Base-by-base conservation (phyloP, 1,140 invertebrate genomes). In the Plodia interpunctella region DNA sequence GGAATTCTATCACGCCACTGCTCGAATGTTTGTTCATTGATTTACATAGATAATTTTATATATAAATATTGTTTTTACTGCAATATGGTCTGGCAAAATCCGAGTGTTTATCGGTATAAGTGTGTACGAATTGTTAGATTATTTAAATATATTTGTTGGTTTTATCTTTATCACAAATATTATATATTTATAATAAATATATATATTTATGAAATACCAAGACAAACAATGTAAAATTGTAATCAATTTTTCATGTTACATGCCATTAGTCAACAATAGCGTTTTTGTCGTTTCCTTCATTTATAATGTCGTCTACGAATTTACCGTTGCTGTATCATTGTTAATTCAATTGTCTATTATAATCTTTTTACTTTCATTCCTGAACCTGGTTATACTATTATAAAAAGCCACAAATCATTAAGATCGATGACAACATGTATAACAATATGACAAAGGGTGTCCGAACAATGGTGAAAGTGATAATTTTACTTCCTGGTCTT, bases 1-100 rank as follows among this genome's bases (percentile, higher is more conserved):
- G 52, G 52, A 54, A 28, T 54, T 25, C 19, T 20, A 54, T 54
- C 54, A 62, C 59, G 59, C 54, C 63, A 65, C 49, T 15, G 38
- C n/a, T 15, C 13, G 38, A 15, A n/a, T 44, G 38, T 44, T 44
- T 44, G n/a, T 15, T 44, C 38, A n/a, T 44, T 15, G 10, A 44
- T 44, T 44, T 44, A n/a, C 38, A 44, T 44, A 44, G 38, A 44
- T 44, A 44, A 44, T 44, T 3, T 44, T n/a, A 44, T 44, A 44
- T 44, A 44, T 44, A 44, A 44, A 44, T 44, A 13, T n/a, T 44
- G 10, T 15, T 10, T 44, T 44, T 44, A 35, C 32, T 11, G 13
- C 2, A 44, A 44, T 44, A 44, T 17, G 6, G 38, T 44, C 38
- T 44, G 0, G 15, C 13, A n/a, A n/a, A 44, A 44, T 15, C 38